Percentiles rank a stretch among this genome's conserved stretches.
Evolutionary conservation across 2,113 vertebrate genomes (phyloP).

Genomic region (Bubo blakistoni): DNA sequence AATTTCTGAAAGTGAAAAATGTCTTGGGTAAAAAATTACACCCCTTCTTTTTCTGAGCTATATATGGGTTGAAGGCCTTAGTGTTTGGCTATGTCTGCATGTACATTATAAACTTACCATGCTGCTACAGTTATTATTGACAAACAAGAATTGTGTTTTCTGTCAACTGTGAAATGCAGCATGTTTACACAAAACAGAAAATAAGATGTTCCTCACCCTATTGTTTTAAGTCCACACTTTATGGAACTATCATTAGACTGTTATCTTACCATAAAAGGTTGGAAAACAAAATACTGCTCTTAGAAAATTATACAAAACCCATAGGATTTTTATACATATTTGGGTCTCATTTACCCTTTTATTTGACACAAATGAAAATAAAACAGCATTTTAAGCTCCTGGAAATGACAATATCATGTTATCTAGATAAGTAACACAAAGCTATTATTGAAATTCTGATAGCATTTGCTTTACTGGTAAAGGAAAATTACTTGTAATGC

Average conservation of each 20-base stretch:
- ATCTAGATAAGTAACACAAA: slow-evolving; percentile 66
- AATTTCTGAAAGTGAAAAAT: background rate
- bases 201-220: slow-evolving; percentile 42
- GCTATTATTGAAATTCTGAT: slow-evolving; percentile 77
- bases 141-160: slow-evolving; percentile 33
- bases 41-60: background rate
- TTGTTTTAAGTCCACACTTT: slow-evolving; percentile 42
- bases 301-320: slow-evolving; percentile 33
- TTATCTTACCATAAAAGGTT: slow-evolving; percentile 55
- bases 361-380: slow-evolving; percentile 67
- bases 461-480: slow-evolving; percentile 73
- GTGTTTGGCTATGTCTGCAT: background rate
- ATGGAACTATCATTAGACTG: slow-evolving; percentile 49
- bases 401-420: slow-evolving; percentile 72
- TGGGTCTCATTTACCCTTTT: slow-evolving; percentile 53
- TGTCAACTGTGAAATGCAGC: slow-evolving; percentile 34
- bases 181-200: slow-evolving; percentile 49
- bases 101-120: background rate
- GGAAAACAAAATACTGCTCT: slow-evolving; percentile 24
- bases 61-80: background rate
- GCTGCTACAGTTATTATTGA: slow-evolving; percentile 11
- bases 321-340: slow-evolving; percentile 24
- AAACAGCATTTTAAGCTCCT: slow-evolving; percentile 63
- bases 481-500: slow-evolving; percentile 82
- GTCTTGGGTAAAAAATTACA: background rate